Base-by-base conservation (phyloP, 1,140 invertebrate species). In the Bombyx mandarina region DNA sequence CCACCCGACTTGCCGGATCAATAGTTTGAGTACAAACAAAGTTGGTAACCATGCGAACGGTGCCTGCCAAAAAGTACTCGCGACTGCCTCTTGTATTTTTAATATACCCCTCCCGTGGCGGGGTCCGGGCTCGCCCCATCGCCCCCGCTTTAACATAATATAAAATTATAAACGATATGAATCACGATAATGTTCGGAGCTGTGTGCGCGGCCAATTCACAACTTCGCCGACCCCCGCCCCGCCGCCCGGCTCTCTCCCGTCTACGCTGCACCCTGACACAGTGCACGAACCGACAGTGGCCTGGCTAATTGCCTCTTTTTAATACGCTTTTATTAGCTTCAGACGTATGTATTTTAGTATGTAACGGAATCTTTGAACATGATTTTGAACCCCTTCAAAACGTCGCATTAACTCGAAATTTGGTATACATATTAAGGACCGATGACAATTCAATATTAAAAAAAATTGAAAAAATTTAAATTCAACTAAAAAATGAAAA, bases 111-210 rank as follows among this genome's bases (percentile, higher is more conserved):
- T 51, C 44, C 62, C 73, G 45, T 67, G 67, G 56, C 72, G 73
- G 72, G 72, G 62, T 57, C 65, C 73, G 71, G 67, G 69, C 52
- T 70, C 72, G 71, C 71, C 64, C 58, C 66, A 58, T 72, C 67
- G 71, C 76, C 73, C 68, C 73, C 76, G 75, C 75, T 83, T 86
- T 86, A 86, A 86, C 82, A 86, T 86, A 86, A 86, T 86, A 86
- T 86, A 86, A 86, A 86, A 86, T 83, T 86, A 86, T 86, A 86
- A 86, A 76, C 76, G 82, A 77, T 82, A 83, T 86, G 82, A 86
- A 83, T 86, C 82, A 83, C 78, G 79, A 86, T 86, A 83, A 86
- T 82, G 80, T 77, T 73, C 64, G 73, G 75, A 66, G 65, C 71
- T 77, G 78, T 69, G 69, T 78, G 79, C 73, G 77, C 73, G 78